Evolutionary conservation across 2,888 invertebrate genomes (phyloP).

Genomic region (Diadegma fenestrale): DNA sequence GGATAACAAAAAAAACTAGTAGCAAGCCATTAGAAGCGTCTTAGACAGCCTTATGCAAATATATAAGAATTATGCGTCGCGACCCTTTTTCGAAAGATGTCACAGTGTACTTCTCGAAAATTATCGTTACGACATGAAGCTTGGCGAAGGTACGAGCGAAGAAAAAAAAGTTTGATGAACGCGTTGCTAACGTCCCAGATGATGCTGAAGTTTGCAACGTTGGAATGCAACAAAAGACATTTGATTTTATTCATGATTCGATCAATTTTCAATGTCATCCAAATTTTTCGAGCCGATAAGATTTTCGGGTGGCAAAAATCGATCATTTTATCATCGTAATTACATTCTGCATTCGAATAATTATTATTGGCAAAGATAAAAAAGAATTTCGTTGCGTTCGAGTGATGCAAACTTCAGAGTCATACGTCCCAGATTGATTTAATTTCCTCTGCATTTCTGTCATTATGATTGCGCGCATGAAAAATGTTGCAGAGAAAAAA

Average conservation of each 20-base stretch:
- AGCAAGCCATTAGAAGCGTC: constrained; percentile 46
- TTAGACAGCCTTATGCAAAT: constrained; percentile 63
- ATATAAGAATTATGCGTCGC: constrained; percentile 39
- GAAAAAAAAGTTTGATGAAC: constrained; percentile 66
- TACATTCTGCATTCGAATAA: too few species aligned
- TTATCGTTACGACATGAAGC: background rate
- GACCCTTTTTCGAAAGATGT: constrained; percentile 45
- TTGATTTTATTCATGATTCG: too few species aligned
- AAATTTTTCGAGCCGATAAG: too few species aligned
- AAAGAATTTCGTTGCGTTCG: too few species aligned
- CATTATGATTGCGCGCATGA: background rate
- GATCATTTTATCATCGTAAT: too few species aligned
- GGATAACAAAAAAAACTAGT: constrained; percentile 30
- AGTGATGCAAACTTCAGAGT: too few species aligned
- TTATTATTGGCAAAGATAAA: too few species aligned
- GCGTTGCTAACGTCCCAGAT: constrained; percentile 66
- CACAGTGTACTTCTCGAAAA: background rate
- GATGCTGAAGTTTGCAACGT: too few species aligned
- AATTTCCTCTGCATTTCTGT: constrained; percentile 26
- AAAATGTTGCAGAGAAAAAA: background rate
- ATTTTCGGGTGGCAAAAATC: too few species aligned
- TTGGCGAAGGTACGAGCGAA: constrained; percentile 13
- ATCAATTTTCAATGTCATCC: too few species aligned
- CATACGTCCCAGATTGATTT: constrained; percentile 60
- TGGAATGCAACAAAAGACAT: too few species aligned